These are phyloP conservation scores for Urocolius indicus DNA, from an alignment of 2,113 vertebrate genomes.

Conservation along the genomic window DNA sequence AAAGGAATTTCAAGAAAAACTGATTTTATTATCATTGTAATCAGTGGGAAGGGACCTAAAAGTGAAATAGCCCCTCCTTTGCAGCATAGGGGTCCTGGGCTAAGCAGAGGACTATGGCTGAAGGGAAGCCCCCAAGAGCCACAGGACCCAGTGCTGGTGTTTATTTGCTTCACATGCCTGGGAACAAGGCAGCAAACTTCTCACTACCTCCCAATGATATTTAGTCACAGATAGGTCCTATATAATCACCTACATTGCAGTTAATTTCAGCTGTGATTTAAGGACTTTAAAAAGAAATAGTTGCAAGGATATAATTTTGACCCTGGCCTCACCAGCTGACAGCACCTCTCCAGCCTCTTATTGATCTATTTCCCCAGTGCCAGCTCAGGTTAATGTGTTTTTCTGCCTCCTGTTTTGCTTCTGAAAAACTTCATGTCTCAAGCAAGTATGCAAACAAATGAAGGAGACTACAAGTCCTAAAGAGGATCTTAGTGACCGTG, in stretches of 20 bases:
- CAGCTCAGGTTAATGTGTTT: not conserved
- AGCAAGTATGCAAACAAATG: not conserved
- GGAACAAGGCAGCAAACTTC: not conserved
- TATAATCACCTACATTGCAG: not conserved
- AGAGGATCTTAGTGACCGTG: not conserved
- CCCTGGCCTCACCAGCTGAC: not conserved
- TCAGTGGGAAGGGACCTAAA: not conserved
- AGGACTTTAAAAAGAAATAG: not conserved
- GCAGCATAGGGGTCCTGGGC: not conserved
- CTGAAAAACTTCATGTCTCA: not conserved
- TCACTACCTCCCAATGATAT: not conserved
- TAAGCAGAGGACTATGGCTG: not conserved
- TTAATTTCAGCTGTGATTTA: not conserved
- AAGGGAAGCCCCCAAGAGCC: not conserved
- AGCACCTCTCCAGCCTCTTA: not conserved
- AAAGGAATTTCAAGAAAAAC: not conserved
- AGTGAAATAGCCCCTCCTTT: not conserved
- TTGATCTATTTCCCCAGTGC: not conserved
- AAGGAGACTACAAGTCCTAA: not conserved
- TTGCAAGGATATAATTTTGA: not conserved
- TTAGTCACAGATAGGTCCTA: not conserved
- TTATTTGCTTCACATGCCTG: not conserved
- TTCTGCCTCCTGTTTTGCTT: not conserved
- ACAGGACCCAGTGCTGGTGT: accelerated
- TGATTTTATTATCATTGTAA: not conserved